These are phyloP conservation scores for Lates calcarifer DNA, from an alignment of 2,113 vertebrate genomes.

Conservation along the genomic window DNA sequence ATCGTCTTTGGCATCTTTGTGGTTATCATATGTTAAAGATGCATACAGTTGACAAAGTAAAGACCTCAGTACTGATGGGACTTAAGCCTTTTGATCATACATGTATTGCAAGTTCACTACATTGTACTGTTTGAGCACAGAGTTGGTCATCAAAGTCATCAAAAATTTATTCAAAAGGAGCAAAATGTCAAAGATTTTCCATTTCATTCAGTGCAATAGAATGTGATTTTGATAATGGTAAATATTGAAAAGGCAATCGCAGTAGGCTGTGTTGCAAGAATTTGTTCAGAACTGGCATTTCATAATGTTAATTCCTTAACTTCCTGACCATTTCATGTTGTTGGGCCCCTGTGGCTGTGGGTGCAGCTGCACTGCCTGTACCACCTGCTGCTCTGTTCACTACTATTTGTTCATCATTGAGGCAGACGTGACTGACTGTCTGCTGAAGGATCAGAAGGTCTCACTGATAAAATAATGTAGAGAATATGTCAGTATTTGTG, in stretches of 20 bases:
- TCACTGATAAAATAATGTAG: neutral
- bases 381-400: conserved; percentile 42
- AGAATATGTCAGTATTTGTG: neutral
- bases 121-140: neutral
- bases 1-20: neutral
- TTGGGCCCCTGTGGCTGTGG: conserved; percentile 41
- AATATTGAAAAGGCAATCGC: neutral
- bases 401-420: conserved; percentile 12
- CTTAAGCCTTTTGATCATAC: neutral
- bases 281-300: conserved; percentile 12
- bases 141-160: neutral
- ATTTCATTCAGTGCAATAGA: neutral
- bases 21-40: neutral
- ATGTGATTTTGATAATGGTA: neutral
- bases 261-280: neutral
- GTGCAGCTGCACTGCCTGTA: conserved; percentile 46
- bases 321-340: conserved; percentile 49
- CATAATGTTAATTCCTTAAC: conserved; percentile 38
- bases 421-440: conserved; percentile 30
- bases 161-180: neutral
- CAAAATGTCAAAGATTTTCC: neutral
- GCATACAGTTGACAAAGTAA: neutral
- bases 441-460: conserved; percentile 5
- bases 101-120: neutral
- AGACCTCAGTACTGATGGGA: neutral